These are phyloP conservation scores for Gadopsis marmoratus DNA, from an alignment of 2,797 vertebrate genomes.

Conservation along the genomic window DNA sequence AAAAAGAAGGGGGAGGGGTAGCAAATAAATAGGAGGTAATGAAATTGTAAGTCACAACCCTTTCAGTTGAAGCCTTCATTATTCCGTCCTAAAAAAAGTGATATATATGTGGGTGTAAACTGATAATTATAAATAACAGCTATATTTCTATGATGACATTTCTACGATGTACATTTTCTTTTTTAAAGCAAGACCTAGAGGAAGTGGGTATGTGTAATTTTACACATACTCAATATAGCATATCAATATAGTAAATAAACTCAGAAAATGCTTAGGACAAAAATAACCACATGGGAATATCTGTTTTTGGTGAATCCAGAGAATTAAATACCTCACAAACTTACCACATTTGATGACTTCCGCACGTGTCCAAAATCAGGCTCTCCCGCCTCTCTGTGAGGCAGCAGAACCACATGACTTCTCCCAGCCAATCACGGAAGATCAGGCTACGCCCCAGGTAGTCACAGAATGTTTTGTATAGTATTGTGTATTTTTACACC, in stretches of 20 bases:
- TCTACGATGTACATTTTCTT: too few relatives aligned
- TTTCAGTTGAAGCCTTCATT: not conserved
- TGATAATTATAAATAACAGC: not conserved
- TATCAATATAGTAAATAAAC: not conserved
- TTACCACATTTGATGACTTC: too few relatives aligned
- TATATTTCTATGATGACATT: not conserved
- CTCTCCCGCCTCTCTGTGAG: too few relatives aligned
- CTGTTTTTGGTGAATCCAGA: not conserved
- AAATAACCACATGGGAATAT: not conserved
- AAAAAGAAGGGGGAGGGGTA: not conserved
- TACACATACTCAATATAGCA: not conserved
- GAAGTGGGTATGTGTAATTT: too few relatives aligned
- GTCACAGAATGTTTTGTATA: too few relatives aligned
- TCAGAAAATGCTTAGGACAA: not conserved
- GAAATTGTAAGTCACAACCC: not conserved
- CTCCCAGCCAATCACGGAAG: too few relatives aligned
- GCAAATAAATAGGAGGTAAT: slow-evolving; percentile 1
- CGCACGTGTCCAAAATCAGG: too few relatives aligned
- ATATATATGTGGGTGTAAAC: not conserved
- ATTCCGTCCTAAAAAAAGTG: not conserved
- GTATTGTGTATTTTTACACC: too few relatives aligned
- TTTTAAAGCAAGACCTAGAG: too few relatives aligned
- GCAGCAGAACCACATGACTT: too few relatives aligned
- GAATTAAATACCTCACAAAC: slow-evolving; percentile 1
- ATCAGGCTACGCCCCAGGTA: too few relatives aligned